Base-by-base conservation (phyloP, 1,140 invertebrate species). In the Drosophila repleta region DNA sequence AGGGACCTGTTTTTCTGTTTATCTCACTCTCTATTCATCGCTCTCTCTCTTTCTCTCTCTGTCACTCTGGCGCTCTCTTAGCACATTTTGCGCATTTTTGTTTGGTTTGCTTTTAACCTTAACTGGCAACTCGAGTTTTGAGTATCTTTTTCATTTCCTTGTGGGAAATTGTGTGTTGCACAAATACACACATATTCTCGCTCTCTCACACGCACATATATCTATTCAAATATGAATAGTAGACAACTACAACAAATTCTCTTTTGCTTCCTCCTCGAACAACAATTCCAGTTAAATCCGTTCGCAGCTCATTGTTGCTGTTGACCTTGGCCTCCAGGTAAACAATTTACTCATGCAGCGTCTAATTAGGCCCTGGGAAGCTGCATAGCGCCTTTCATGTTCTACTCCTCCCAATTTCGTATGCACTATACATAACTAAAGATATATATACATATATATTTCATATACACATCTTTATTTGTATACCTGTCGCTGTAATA, bases 251-350 rank as follows among this genome's bases (percentile, higher is more conserved):
- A 49, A 55, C 32, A 58, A 62, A 57, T 68, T 48, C n/a, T 76
- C 39, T 68, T 76, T 46, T 68, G 68, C 43, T 65, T 61, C 60
- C 64, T 68, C 53, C 46, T 46, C 21, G 55, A 70, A 63, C 11
- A 66, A 57, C 37, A 55, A 76, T 83, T 84, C 80, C 72, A 84
- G 80, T 84, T 84, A 84, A 84, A 76, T 81, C 77, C 67, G 77
- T 76, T 79, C 68, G 68, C 57, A 43, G 21, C 64, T 60, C 63
- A 68, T 78, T 78, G 68, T 78, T 78, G 68, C 67, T 71, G 61
- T 73, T 84, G 80, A 84, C 80, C 80, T 84, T 84, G 80, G 76
- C 74, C 63, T 65, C 35, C 76, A 79, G 80, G 79, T 83, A 83
- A 52, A 83, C 66, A 82, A 79, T 70, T 84, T 75, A 68, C 67